These are phyloP conservation scores for Neomorphus geoffroyi DNA, from an alignment of 2,797 vertebrate species.

Conservation along the genomic window DNA sequence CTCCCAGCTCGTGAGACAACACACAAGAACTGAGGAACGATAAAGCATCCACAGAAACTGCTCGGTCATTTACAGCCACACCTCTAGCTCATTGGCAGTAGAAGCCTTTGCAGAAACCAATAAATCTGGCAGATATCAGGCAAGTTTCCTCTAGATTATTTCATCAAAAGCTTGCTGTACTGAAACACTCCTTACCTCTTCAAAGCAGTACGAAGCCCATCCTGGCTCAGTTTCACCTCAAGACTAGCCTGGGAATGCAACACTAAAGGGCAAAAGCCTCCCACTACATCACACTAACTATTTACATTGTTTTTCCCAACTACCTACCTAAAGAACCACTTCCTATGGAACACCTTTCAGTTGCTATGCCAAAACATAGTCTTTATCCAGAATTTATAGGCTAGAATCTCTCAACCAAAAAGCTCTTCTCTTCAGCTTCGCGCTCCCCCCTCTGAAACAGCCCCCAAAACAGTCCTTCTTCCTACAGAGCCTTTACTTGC, in stretches of 20 bases:
- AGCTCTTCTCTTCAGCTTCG: neutral
- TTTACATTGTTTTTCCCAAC: fast-evolving
- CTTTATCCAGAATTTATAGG: fast-evolving
- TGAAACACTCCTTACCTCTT: neutral
- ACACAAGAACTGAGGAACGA: neutral
- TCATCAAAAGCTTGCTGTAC: neutral
- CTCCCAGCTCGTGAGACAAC: neutral
- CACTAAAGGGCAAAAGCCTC: neutral
- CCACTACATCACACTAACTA: neutral
- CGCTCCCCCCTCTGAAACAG: neutral
- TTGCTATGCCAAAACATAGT: neutral
- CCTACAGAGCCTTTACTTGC: neutral
- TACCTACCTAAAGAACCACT: neutral
- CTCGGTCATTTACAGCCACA: neutral
- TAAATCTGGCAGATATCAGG: neutral
- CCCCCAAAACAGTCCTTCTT: neutral
- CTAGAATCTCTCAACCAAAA: too few species aligned
- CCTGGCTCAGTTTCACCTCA: neutral
- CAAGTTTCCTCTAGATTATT: neutral
- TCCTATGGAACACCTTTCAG: neutral
- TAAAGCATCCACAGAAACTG: neutral
- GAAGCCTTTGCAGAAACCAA: neutral
- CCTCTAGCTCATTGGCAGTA: neutral
- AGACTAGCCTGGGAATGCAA: fast-evolving
- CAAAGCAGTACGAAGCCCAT: neutral